Conservation (phyloP, 1,140 invertebrate species). For the Papilio xuthus region DNA sequence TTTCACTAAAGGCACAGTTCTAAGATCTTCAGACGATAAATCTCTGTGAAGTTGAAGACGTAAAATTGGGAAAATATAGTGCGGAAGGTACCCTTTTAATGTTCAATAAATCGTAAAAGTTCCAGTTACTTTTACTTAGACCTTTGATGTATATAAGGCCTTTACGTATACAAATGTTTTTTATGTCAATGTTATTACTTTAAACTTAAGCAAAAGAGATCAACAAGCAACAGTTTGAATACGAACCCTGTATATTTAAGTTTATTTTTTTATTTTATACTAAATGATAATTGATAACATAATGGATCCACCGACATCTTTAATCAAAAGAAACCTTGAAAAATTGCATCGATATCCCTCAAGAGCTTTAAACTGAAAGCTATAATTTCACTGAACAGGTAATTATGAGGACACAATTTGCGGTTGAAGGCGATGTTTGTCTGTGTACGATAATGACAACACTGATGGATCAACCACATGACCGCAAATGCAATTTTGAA, state of each 20-base stretch:
- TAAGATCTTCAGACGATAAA: conserved; percentile 11
- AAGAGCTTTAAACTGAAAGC: background rate
- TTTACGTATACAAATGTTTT: background rate
- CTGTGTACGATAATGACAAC: background rate
- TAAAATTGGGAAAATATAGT: conserved; percentile 18
- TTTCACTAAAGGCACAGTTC: conserved; percentile 12
- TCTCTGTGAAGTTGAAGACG: conserved; percentile 7
- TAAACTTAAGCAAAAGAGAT: background rate
- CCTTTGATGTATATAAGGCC: background rate
- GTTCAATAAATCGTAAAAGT: conserved; percentile 13
- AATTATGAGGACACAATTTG: background rate
- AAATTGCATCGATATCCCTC: too few relatives aligned
- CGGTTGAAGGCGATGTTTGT: background rate
- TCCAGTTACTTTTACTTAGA: background rate
- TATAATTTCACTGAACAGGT: background rate
- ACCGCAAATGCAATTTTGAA: background rate
- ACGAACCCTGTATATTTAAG: too few relatives aligned
- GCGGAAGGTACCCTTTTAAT: conserved; percentile 25
- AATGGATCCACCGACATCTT: too few relatives aligned
- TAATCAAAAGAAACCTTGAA: too few relatives aligned
- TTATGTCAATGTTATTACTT: background rate
- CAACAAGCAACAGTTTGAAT: too few relatives aligned
- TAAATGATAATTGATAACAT: too few relatives aligned
- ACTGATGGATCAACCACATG: background rate
- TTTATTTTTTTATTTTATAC: too few relatives aligned